Base-by-base conservation (phyloP, 2,888 invertebrate genomes). In the Carcina quercana region DNA sequence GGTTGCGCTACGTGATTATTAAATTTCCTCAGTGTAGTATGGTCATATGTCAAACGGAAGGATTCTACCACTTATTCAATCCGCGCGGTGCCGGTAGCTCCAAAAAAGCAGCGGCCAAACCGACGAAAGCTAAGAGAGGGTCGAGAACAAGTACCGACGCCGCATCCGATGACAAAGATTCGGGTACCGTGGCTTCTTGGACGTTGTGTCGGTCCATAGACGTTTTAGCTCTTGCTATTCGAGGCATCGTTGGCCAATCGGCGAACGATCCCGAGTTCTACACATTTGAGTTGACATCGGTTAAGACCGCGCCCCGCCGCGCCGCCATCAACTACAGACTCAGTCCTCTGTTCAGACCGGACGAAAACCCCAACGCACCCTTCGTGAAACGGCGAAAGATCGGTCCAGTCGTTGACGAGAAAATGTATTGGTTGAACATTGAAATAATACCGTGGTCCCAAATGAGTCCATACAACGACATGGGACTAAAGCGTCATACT, bases 51-150 rank as follows among this genome's bases (percentile, higher is more conserved):
- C 83, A 85, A 37, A 59, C 64, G 1, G 86, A 87, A 25, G 85
- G 86, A 6, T 80, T 64, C 32, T 88, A 72, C 43, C 88, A 90
- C 49, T 52, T 90, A 1, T 91, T 90, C 47, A 89, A 90, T 58
- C 86, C 90, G 0, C 89, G 89, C 70, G 1, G 68, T 20, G 10
- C 8, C n/a, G 20, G 10, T 19, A 19, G 2, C 2, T 2, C 7
- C 19, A 2, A 19, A 19, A 3, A 3, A 19, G 19, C n/a, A n/a
- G 19, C 2, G 19, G 19, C 6, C 6, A 19, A 22, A n/a, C 6
- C 6, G n/a, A 3, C 6, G 3, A 3, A 19, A 19, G 2, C 2
- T 19, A 3, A 19, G 2, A n/a, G n/a, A 19, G 19, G n/a, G 19
- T 8, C 6, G 3, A 19, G n/a, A 19, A 19, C 6, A 19, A 1